Conservation (phyloP, 2,797 vertebrate species). For the Xerus rutilus region DNA sequence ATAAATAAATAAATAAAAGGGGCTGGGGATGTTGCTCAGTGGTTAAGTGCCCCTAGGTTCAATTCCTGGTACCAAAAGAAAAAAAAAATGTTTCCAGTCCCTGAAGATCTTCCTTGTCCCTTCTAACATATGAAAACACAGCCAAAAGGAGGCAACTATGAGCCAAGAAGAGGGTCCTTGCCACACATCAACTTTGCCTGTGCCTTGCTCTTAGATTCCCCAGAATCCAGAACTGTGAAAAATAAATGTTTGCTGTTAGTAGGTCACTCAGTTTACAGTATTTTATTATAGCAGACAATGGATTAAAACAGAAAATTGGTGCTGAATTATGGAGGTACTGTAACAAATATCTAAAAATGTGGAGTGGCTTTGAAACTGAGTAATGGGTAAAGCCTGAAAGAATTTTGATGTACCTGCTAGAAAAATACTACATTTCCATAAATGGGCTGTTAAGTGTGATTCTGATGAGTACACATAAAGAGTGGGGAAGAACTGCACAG, state of each 20-base stretch:
- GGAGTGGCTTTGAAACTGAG: neutral
- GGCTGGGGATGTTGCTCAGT: too few relatives aligned
- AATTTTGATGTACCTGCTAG: neutral
- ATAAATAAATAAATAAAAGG: too few relatives aligned
- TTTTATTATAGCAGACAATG: neutral
- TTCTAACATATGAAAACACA: neutral
- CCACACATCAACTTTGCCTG: neutral
- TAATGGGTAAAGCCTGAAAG: neutral
- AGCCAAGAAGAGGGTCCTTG: neutral
- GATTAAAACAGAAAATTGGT: neutral
- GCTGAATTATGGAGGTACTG: neutral
- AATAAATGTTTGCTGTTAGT: neutral
- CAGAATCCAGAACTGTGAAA: too few relatives aligned
- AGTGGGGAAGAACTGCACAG: neutral
- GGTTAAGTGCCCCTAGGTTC: too few relatives aligned
- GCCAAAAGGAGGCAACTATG: neutral
- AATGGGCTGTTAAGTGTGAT: neutral
- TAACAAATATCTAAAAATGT: neutral
- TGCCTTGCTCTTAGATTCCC: neutral
- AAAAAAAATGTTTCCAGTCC: too few relatives aligned
- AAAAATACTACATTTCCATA: neutral
- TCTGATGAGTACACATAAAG: neutral
- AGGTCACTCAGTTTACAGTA: neutral
- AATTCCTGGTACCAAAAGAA: too few relatives aligned
- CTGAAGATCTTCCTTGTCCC: neutral